A percentile compares a stretch with the other conserved stretches of the same genome.
phyloP scores from a whole-genome alignment of 35 echinoderm and acorn worm genomes.

The Chiridota heheva region DNA sequence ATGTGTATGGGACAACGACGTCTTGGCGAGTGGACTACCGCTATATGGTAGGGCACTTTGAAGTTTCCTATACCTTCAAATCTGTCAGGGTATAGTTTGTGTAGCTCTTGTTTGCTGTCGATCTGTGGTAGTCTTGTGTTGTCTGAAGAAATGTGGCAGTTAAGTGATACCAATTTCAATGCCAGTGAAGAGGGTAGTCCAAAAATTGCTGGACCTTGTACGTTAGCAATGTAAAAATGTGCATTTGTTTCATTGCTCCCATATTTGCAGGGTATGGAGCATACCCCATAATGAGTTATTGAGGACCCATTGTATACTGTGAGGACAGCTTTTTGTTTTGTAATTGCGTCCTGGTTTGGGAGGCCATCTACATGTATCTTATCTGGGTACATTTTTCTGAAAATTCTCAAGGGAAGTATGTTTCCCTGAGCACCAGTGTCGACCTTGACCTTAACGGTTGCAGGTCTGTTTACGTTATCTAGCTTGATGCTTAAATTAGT shows the following conservation, averaged over 20 bases:
- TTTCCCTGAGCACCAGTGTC: slow-evolving; percentile 56
- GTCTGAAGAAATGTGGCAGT: too few relatives aligned
- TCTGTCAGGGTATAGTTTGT: slow-evolving; percentile 43
- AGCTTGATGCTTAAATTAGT: slow-evolving; percentile 2
- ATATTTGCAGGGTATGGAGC: too few relatives aligned
- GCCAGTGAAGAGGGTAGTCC: too few relatives aligned
- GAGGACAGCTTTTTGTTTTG: too few relatives aligned
- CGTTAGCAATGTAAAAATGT: too few relatives aligned
- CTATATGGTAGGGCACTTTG: slow-evolving; percentile 39
- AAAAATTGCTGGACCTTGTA: too few relatives aligned
- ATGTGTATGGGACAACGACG: slow-evolving; percentile 33
- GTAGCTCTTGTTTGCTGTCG: slow-evolving; percentile 15
- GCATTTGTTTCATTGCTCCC: too few relatives aligned
- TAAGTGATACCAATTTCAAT: too few relatives aligned
- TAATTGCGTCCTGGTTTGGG: neutral
- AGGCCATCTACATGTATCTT: neutral
- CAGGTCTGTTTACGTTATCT: neutral
- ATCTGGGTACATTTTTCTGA: slow-evolving; percentile 34
- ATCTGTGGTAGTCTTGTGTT: neutral
- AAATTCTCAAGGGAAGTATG: slow-evolving; percentile 30
- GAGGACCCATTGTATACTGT: too few relatives aligned
- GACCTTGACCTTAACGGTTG: slow-evolving; percentile 37
- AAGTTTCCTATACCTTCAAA: slow-evolving; percentile 57
- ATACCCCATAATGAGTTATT: too few relatives aligned
- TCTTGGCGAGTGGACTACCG: slow-evolving; percentile 19